A percentile compares a stretch with the other conserved stretches of the same genome.
Conservation (phyloP, 2,888 invertebrate species). For the Cryptophagus acutangulus region DNA sequence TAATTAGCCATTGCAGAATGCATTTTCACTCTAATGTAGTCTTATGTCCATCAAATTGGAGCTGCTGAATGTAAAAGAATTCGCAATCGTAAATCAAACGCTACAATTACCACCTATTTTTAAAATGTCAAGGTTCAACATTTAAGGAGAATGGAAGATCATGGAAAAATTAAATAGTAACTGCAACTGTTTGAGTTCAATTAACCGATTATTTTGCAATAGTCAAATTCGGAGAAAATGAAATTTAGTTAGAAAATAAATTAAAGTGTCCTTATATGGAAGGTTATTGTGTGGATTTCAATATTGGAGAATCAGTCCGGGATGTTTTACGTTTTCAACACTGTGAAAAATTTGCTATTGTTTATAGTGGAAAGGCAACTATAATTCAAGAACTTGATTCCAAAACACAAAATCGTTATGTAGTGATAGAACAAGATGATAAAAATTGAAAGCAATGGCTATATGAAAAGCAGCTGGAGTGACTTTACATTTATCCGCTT, state of each 20-base stretch:
- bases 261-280: slow-evolving; percentile 15
- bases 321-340: not conserved
- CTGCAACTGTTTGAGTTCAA: slow-evolving; percentile 14
- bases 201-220: slow-evolving; percentile 15
- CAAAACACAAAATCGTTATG: too few species aligned
- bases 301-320: slow-evolving; percentile 16
- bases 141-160: not conserved
- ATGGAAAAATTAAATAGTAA: slow-evolving; percentile 7
- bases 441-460: too few species aligned
- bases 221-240: slow-evolving; percentile 16
- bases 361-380: too few species aligned
- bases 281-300: slow-evolving; percentile 17
- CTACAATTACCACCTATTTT: not conserved
- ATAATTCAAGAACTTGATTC: too few species aligned
- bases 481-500: too few species aligned
- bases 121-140: not conserved
- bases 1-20: not conserved
- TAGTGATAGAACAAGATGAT: too few species aligned
- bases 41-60: slow-evolving; percentile 1
- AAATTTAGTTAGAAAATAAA: slow-evolving; percentile 13
- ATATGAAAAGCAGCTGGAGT: too few species aligned
- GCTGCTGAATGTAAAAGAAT: slow-evolving; percentile 1
- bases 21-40: not conserved
- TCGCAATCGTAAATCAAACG: not conserved
- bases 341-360: too few species aligned